Percentiles rank a stretch among this genome's conserved stretches.
These are phyloP conservation scores for Chroicocephalus ridibundus DNA, from an alignment of 2,113 vertebrate species.

Conservation along the genomic window DNA sequence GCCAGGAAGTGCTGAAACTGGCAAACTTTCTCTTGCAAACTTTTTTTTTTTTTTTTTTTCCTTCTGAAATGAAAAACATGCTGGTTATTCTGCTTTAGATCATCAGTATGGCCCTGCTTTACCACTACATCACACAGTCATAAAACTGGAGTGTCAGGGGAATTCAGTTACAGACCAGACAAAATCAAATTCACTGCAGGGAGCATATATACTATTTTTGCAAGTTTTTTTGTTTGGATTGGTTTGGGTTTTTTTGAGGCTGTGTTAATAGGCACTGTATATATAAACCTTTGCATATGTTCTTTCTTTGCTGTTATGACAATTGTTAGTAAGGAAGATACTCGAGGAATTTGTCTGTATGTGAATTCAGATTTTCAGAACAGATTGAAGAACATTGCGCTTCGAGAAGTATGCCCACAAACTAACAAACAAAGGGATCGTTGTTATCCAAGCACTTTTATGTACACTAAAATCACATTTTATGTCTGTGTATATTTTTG, in stretches of 20 bases:
- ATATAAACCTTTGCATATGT: not conserved
- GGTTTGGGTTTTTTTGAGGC: not conserved
- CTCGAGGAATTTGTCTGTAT: not conserved
- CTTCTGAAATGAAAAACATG: slow-evolving; percentile 37
- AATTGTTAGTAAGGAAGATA: not conserved
- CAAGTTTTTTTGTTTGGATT: not conserved
- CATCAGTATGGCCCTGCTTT: slow-evolving; percentile 24
- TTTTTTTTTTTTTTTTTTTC: not conserved
- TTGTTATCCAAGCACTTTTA: not conserved
- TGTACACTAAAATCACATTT: not conserved
- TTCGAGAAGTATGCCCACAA: not conserved
- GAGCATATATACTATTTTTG: not conserved
- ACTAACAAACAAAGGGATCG: not conserved
- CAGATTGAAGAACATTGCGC: not conserved
- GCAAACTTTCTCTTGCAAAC: slow-evolving; percentile 44
- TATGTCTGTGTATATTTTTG: not conserved
- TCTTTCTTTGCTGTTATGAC: not conserved
- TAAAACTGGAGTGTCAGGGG: slow-evolving; percentile 21
- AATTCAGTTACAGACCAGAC: slow-evolving; percentile 1
- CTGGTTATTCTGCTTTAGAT: slow-evolving; percentile 52
- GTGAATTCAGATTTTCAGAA: not conserved
- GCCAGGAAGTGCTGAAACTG: slow-evolving; percentile 61
- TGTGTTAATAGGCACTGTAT: not conserved
- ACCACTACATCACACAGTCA: slow-evolving; percentile 29
- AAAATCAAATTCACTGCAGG: slow-evolving; percentile 2